Conservation (phyloP, 2,888 invertebrate genomes). For the Lasioglossum malachurum region DNA sequence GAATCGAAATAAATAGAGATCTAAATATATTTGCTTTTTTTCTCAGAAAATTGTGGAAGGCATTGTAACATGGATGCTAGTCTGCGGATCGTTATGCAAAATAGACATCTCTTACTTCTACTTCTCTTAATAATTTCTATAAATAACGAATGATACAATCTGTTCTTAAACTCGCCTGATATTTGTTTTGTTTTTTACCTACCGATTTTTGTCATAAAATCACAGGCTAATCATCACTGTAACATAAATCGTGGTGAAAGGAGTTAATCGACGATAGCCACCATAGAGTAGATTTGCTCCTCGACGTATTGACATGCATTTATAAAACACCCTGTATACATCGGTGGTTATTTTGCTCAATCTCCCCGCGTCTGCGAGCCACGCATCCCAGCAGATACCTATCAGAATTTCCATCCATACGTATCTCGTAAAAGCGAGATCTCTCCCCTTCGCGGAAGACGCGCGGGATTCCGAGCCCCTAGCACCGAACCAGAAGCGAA, state of each 20-base stretch:
- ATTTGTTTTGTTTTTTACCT: background rate
- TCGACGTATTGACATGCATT: background rate
- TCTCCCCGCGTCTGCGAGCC: slow-evolving; percentile 48
- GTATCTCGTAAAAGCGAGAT: slow-evolving; percentile 67
- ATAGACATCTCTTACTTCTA: no score
- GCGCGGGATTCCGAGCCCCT: slow-evolving; percentile 73
- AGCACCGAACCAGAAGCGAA: slow-evolving; percentile 69
- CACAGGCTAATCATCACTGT: background rate
- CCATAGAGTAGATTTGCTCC: background rate
- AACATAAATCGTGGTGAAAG: background rate
- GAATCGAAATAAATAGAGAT: no score
- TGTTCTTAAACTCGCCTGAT: no score
- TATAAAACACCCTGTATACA: slow-evolving; percentile 12
- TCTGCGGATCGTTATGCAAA: no score
- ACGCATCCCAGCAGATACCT: slow-evolving; percentile 56
- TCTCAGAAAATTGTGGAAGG: no score
- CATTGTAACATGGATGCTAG: no score
- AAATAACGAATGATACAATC: no score
- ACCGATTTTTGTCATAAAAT: background rate
- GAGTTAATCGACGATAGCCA: background rate
- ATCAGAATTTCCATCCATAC: slow-evolving; percentile 65
- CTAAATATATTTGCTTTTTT: no score
- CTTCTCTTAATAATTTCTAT: no score
- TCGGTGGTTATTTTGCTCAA: slow-evolving; percentile 54
- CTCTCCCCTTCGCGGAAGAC: slow-evolving; percentile 34